phyloP scores from a whole-genome alignment of 2,888 invertebrate genomes.

The Rugalucina vietnamica region DNA sequence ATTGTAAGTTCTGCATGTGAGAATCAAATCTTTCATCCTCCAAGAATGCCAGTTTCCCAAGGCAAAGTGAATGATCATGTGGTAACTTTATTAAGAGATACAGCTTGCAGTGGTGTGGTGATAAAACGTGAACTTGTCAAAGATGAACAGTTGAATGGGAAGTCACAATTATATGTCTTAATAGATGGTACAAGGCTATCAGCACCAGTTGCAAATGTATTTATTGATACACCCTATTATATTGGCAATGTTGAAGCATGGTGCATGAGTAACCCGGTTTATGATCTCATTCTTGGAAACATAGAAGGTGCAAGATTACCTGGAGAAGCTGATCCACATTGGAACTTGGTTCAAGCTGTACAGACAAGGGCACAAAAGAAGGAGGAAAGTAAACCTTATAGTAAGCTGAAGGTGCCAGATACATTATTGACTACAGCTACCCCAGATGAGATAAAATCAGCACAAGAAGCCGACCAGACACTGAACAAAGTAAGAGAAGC shows the following conservation, averaged over 20 bases:
- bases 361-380: conserved; percentile 27
- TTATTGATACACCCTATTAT: conserved; percentile 47
- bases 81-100: conserved; percentile 43
- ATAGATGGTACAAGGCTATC: conserved; percentile 40
- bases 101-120: conserved; percentile 43
- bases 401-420: not conserved
- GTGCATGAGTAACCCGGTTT: conserved; percentile 46
- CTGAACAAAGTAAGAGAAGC: not conserved
- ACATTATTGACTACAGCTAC: not conserved
- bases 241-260: conserved; percentile 36
- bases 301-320: conserved; percentile 25
- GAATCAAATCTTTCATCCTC: not conserved
- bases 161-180: conserved; percentile 34
- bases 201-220: conserved; percentile 34
- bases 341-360: conserved; percentile 30
- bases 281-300: conserved; percentile 51
- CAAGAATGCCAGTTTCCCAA: conserved; percentile 30
- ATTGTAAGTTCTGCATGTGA: conserved; percentile 13
- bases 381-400: not conserved
- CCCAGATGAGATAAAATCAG: not conserved
- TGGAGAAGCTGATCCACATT: conserved; percentile 33
- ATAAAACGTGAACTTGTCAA: conserved; percentile 33
- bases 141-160: conserved; percentile 31
- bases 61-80: conserved; percentile 16
- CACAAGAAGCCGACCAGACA: conserved; percentile 13